Evolutionary conservation across 2,113 vertebrate genomes (phyloP), one percentile per base, ranked within the genome.

Genomic region (Muntiacus reevesi): DNA sequence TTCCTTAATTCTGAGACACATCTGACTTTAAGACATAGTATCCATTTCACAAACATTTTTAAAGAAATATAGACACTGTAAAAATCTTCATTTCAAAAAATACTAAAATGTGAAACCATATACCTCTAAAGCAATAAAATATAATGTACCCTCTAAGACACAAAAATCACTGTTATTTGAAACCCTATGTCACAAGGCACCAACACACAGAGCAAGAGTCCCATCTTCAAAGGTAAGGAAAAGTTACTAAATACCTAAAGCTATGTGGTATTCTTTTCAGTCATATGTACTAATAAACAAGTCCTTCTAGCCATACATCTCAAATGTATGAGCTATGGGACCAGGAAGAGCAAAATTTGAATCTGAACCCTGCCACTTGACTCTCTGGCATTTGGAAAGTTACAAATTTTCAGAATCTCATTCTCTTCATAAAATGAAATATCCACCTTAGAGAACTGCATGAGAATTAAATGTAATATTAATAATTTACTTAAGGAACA

Each of bases 71-170:
- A 89, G 36, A 93, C 15, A 87, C 5, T 71, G 23, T 67, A 87
- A 97, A 92, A 92, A 95, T 40, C 13, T 76, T 95, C 64, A 91
- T 96, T 94, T 96, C 14, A 95, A 93, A 95, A 97, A 94, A 76
- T 47, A 78, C 25, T 91, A 86, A 89, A 79, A 95, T 93, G n/a
- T 89, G 47, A 94, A 97, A 95, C 81, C 36, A 81, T 30, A 40
- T 2, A 71, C 28, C 15, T 96, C 81, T 95, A 88, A 91, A 84
- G 81, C 52, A 84, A 95, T 55, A 8, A 91, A 95, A 92, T n/a
- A 87, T 59, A 95, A 95, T 45, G 15, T 8, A 95, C 10, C 33
- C 28, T 90, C 7, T 50, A 67, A 84, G 36, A 95, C 30, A 96
- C 27, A 91, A 87, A 93, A 92, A 96, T 94, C 81, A 95, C 43